These are phyloP conservation scores for Apostichopus californicus DNA, from an alignment of 35 echinoderm and acorn worm genomes.

Conservation along the genomic window DNA sequence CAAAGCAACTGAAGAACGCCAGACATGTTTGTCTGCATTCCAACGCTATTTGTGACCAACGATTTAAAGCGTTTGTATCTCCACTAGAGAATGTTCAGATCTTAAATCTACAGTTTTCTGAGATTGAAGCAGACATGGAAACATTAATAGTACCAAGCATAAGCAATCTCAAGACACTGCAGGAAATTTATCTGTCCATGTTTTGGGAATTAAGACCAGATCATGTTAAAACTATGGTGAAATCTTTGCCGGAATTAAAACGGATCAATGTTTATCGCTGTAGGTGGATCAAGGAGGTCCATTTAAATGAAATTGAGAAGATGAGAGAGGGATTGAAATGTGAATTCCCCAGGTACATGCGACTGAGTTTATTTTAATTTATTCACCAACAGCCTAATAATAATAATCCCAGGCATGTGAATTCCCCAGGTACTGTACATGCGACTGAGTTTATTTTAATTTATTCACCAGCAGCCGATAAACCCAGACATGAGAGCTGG, in stretches of 20 bases:
- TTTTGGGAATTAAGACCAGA: slow-evolving; percentile 45
- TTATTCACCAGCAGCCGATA: too few species aligned
- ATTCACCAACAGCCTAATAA: too few species aligned
- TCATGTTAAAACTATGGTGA: slow-evolving; percentile 15
- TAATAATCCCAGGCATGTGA: not conserved
- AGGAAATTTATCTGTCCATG: slow-evolving; percentile 42
- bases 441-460: slow-evolving; percentile 12
- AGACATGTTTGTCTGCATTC: slow-evolving; percentile 9
- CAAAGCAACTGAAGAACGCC: slow-evolving; percentile 7
- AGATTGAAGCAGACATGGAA: slow-evolving; percentile 40
- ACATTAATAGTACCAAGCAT: not conserved
- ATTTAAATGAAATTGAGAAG: slow-evolving; percentile 38
- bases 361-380: slow-evolving; percentile 1
- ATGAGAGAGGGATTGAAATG: slow-evolving; percentile 41
- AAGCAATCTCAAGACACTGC: not conserved
- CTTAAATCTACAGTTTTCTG: slow-evolving; percentile 42
- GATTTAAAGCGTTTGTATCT: slow-evolving; percentile 24
- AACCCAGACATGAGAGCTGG: not conserved
- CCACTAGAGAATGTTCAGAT: not conserved
- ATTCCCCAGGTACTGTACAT: slow-evolving; percentile 28
- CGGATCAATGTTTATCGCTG: slow-evolving; percentile 13
- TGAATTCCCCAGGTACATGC: slow-evolving; percentile 33
- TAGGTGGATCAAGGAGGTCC: not conserved
- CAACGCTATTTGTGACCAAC: not conserved
- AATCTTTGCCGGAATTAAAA: slow-evolving; percentile 3